These are phyloP conservation scores for Malacoraja senta DNA, from an alignment of 2,797 vertebrate species.

Conservation along the genomic window DNA sequence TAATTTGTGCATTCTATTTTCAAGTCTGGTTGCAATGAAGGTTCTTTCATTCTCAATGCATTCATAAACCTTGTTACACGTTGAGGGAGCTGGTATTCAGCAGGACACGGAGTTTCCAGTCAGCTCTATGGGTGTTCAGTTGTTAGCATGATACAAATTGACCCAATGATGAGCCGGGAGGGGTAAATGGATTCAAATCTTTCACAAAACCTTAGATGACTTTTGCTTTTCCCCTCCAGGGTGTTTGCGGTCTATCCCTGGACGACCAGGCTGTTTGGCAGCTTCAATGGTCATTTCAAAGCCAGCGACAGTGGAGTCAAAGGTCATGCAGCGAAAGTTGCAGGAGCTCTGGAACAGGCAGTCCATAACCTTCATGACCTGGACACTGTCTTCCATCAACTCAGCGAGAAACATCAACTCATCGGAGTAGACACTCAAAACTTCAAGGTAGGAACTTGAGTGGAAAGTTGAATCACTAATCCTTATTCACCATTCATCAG, in stretches of 20 bases:
- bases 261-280: not conserved
- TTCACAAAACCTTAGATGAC: not conserved
- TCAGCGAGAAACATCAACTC: not conserved
- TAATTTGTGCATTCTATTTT: not conserved
- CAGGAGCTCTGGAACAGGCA: rapidly evolving
- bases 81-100: not conserved
- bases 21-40: too few relatives aligned
- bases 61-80: not conserved
- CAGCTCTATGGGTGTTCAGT: not conserved
- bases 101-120: not conserved
- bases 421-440: not conserved
- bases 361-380: rapidly evolving
- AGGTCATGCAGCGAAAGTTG: not conserved
- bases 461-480: too few relatives aligned
- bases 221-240: not conserved
- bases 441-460: not conserved
- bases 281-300: not conserved
- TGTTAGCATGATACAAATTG: not conserved
- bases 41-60: not conserved
- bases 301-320: rapidly evolving
- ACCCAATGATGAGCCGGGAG: not conserved
- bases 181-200: not conserved
- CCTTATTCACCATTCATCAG: not conserved
- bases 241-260: not conserved
- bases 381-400: rapidly evolving